Evolutionary conservation across 2,888 invertebrate species (phyloP), one percentile per base, ranked within the genome.

Genomic region (Paralinhomoeus sp.): DNA sequence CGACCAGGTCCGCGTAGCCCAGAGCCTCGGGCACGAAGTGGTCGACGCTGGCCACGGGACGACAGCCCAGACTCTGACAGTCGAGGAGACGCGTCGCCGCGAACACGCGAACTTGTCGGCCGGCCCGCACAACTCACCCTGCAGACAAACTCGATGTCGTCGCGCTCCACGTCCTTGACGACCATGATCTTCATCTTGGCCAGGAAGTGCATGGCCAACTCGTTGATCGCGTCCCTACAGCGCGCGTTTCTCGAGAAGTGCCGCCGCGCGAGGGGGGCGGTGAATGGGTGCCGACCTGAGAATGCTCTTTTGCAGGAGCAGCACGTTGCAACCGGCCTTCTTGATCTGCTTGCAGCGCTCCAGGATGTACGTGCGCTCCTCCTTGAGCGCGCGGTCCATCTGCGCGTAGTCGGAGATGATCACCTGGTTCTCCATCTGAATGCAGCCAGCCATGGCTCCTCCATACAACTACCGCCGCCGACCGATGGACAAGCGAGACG

Each of bases 131-230:
- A 18, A 27, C 44, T 49, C 55, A 71, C 71, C 67, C 87, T 91
- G 68, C 87, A 89, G 21, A 97, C 77, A 65, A 89, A 93, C 60
- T 93, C 85, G 53, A 99, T 81, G 57, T 99, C 93, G 64, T 93
- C 93, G 43, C 97, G 75, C 65, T 99, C 97, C 45, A 99, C 75
- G 62, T 99, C 93, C 65, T 87, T 91, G 42, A 97, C 76, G 1
- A 93, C 91, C 78, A 97, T 79, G 44, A 89, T 85, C 66, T 99
- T 99, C 64, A 93, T 84, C 71, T 97, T 97, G 61, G 91, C 89
- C 53, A 99, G 71, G 69, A 93, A 97, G 64, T 99, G 97, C 53
- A 93, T 73, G 1, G 93, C 93, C 57, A 97, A 69, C 65, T 99
- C 93, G 52, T 82, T 89, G 21, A 97, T 74, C 7, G 93, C 91